Evolutionary conservation across 2,797 vertebrate species (phyloP).

Genomic region (Aulostomus chinensis): DNA sequence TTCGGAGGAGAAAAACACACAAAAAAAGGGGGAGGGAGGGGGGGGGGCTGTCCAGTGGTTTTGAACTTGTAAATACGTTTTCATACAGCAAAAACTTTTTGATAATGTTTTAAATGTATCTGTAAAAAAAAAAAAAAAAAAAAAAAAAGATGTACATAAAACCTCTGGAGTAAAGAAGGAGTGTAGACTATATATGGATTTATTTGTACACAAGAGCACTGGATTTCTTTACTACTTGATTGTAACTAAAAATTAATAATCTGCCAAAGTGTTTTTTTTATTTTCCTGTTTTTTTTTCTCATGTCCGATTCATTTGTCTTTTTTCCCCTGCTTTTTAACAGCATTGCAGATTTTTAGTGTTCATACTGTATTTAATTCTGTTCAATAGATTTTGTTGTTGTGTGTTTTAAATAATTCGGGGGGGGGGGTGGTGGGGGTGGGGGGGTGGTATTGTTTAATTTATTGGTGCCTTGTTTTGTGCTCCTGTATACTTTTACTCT

Average conservation of each 20-base stretch:
- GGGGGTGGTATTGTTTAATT: conserved; percentile 75
- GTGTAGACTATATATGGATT: conserved; percentile 84
- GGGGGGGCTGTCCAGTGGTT: conserved; percentile 61
- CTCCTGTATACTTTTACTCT: conserved; percentile 78
- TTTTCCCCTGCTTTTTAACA: conserved; percentile 77
- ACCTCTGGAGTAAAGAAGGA: conserved; percentile 69
- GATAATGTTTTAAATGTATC: conserved; percentile 87
- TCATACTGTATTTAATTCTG: conserved; percentile 79
- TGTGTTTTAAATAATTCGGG: conserved; percentile 34
- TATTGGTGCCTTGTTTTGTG: conserved; percentile 88
- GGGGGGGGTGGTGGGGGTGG: conserved; percentile 24
- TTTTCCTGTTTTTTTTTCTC: conserved; percentile 51
- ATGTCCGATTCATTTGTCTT: conserved; percentile 50
- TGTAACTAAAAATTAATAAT: conserved; percentile 88
- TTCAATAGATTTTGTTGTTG: conserved; percentile 71
- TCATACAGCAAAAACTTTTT: conserved; percentile 84
- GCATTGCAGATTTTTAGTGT: conserved; percentile 70
- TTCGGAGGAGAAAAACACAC: conserved; percentile 62
- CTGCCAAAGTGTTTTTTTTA: conserved; percentile 86
- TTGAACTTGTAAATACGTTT: conserved; percentile 86
- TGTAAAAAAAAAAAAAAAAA: conserved; percentile 69
- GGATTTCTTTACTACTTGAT: conserved; percentile 89
- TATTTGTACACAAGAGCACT: conserved; percentile 85
- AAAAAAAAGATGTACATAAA: conserved; percentile 82
- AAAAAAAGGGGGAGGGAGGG: conserved; percentile 20